Evolutionary conservation across 2,113 vertebrate species (phyloP).

Genomic region (Lamprologus sp.): DNA sequence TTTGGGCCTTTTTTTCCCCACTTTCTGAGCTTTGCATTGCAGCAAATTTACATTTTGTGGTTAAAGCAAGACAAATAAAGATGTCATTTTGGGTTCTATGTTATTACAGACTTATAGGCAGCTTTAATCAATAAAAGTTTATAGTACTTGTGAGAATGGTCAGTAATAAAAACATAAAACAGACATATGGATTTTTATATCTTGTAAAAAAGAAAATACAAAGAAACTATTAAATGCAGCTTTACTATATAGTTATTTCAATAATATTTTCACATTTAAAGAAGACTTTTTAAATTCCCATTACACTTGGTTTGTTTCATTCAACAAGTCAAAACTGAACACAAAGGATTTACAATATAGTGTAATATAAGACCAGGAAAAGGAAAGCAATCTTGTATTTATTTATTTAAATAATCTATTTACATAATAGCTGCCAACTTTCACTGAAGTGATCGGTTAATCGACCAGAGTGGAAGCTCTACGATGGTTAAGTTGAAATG

Average conservation of each 20-base stretch:
- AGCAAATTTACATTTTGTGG: not conserved
- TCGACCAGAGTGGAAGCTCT: not conserved
- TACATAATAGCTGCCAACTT: not conserved
- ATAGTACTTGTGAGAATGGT: not conserved
- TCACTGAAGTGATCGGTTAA: not conserved
- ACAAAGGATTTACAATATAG: not conserved
- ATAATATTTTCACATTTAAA: not conserved
- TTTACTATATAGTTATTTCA: not conserved
- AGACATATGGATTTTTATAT: not conserved
- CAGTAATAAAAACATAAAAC: not conserved
- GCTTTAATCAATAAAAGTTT: not conserved
- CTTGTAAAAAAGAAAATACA: not conserved
- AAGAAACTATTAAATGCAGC: not conserved
- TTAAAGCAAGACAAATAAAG: not conserved
- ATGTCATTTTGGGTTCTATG: not conserved
- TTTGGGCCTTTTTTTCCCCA: accelerated
- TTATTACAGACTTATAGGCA: not conserved
- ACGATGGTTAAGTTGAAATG: not conserved
- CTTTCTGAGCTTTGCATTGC: not conserved
- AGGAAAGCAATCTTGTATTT: not conserved
- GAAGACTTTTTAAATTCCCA: not conserved
- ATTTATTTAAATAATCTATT: not conserved
- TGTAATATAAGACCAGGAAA: not conserved
- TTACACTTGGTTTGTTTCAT: not conserved
- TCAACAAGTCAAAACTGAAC: not conserved